Percentiles rank a stretch among this genome's conserved stretches.
These are phyloP conservation scores for Hyaena hyaena DNA, from an alignment of 2,113 vertebrate genomes.

Conservation along the genomic window DNA sequence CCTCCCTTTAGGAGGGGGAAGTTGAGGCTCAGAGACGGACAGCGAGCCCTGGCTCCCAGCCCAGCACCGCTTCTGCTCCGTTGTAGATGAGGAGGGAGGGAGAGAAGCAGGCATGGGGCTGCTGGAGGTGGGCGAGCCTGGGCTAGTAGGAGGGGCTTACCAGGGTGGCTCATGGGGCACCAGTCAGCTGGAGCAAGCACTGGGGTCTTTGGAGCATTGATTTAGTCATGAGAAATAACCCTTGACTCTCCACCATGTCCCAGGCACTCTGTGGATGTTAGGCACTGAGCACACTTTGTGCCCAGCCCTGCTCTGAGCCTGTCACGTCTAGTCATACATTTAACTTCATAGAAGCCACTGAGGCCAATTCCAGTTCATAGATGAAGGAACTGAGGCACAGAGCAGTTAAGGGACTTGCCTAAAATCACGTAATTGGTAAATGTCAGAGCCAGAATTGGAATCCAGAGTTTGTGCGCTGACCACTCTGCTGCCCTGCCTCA, in stretches of 20 bases:
- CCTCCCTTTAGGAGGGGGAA: background rate
- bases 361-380: background rate
- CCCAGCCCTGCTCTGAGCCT: background rate
- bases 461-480: background rate
- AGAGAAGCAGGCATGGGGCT: too few relatives aligned
- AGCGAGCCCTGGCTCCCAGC: background rate
- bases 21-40: background rate
- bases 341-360: background rate
- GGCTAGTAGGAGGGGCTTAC: background rate
- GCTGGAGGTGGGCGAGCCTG: background rate
- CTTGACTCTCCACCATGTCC: too few relatives aligned
- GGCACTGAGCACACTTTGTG: background rate
- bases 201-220: background rate
- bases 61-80: background rate
- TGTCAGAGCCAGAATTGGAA: background rate
- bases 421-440: background rate
- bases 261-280: background rate
- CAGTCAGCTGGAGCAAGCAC: background rate
- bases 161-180: background rate
- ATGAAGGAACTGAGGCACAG: background rate
- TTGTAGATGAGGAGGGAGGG: fast-evolving
- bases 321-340: background rate
- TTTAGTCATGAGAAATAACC: background rate
- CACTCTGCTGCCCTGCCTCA: too few relatives aligned
- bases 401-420: background rate